A percentile compares a stretch with the other conserved stretches of the same genome.
These are phyloP conservation scores for Condylura cristata DNA, from an alignment of 2,113 vertebrate species.

Conservation along the genomic window DNA sequence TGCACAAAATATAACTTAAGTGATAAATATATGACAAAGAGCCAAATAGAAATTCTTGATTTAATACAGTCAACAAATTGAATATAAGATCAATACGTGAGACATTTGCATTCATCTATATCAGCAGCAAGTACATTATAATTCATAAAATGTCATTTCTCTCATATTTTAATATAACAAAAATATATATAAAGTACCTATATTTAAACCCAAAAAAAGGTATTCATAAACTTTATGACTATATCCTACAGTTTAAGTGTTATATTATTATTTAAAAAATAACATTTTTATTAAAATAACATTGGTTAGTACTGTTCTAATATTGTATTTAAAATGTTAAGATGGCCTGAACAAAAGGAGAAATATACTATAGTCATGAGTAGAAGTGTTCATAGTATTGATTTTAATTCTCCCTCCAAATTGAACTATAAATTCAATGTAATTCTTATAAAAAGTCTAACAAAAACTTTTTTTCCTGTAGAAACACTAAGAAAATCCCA, in stretches of 20 bases:
- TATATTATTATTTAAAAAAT: too few species aligned
- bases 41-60: background rate
- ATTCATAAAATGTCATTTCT: background rate
- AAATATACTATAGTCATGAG: background rate
- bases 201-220: background rate
- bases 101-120: background rate
- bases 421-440: background rate
- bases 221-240: background rate
- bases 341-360: background rate
- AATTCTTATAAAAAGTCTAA: background rate
- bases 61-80: background rate
- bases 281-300: too few species aligned
- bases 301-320: background rate
- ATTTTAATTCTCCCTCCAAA: background rate
- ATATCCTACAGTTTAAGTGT: background rate
- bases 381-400: background rate
- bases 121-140: background rate
- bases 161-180: background rate
- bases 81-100: background rate
- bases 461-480: background rate
- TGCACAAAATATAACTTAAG: background rate
- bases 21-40: background rate
- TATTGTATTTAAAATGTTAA: background rate
- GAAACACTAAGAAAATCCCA: background rate
- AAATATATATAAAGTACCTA: background rate